Evolutionary conservation across 2,888 invertebrate species (phyloP).

Genomic region (Eretmocerus hayati): DNA sequence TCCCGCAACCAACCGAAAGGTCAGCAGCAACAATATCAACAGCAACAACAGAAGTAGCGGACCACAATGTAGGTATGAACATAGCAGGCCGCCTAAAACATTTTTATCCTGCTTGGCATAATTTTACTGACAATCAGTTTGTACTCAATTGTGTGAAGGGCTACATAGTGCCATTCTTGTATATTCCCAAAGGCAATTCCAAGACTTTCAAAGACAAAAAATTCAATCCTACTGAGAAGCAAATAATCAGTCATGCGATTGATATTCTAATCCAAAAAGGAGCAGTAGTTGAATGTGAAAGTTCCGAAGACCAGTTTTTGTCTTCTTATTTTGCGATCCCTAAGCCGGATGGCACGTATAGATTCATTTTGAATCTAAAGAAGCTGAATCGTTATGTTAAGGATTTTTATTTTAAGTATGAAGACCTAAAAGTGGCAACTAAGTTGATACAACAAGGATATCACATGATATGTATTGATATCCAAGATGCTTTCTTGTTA

Average conservation of each 20-base stretch:
- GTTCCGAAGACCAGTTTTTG: constrained; percentile 8
- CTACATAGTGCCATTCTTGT: not conserved
- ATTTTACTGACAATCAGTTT: not conserved
- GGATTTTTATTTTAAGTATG: not conserved
- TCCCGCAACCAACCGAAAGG: too few species aligned
- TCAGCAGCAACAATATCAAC: too few species aligned
- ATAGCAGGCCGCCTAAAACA: not conserved
- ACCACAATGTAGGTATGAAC: too few species aligned
- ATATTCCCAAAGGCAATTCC: not conserved
- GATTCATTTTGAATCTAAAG: constrained; percentile 18
- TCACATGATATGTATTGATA: constrained; percentile 1
- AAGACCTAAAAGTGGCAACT: not conserved
- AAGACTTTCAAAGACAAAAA: not conserved
- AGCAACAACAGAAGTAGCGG: too few species aligned
- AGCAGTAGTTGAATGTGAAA: constrained; percentile 9
- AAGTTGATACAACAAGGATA: not conserved
- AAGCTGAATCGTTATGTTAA: constrained; percentile 11
- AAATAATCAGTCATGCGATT: not conserved
- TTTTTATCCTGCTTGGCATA: not conserved
- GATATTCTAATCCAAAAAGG: not conserved
- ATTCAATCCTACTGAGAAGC: not conserved
- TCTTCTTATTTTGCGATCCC: constrained; percentile 16
- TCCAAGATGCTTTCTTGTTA: not conserved
- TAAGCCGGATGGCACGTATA: constrained; percentile 10
- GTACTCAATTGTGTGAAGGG: constrained; percentile 1